Evolutionary conservation across 1,140 invertebrate species (phyloP).

Genomic region (Neodiprion virginianus): DNA sequence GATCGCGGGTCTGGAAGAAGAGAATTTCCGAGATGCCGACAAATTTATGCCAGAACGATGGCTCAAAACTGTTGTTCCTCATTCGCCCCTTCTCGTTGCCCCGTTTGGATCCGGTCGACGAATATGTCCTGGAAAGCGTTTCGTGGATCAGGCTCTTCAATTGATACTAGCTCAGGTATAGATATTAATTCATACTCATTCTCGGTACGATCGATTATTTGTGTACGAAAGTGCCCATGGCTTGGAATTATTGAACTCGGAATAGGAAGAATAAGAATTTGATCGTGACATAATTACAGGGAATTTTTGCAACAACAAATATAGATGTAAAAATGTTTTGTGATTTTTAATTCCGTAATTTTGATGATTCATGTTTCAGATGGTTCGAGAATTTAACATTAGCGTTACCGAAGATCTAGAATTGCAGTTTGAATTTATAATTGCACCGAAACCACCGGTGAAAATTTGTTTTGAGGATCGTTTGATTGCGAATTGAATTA

Average conservation of each 20-base stretch:
- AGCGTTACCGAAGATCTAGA: constrained; percentile 71
- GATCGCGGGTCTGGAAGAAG: constrained; percentile 78
- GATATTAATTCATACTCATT: not conserved
- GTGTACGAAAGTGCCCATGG: not conserved
- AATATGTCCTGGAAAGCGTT: constrained; percentile 83
- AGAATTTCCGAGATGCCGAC: constrained; percentile 78
- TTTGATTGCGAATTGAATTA: not conserved
- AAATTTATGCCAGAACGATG: constrained; percentile 84
- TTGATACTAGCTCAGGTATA: constrained; percentile 76
- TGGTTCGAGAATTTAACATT: constrained; percentile 74
- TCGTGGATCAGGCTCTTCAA: constrained; percentile 80
- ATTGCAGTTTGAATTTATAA: constrained; percentile 79
- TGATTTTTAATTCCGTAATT: too few species aligned
- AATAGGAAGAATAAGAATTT: constrained; percentile 17
- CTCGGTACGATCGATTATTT: too few species aligned
- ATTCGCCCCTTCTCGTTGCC: constrained; percentile 72
- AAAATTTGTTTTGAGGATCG: constrained; percentile 71
- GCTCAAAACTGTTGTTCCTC: constrained; percentile 66
- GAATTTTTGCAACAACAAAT: too few species aligned
- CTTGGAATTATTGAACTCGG: not conserved
- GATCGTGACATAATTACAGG: not conserved
- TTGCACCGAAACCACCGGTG: constrained; percentile 75
- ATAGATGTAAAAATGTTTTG: too few species aligned
- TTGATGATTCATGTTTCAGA: constrained; percentile 54
- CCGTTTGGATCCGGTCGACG: constrained; percentile 88